Evolutionary conservation across 2,113 vertebrate genomes (phyloP).

Genomic region (Notothenia coriiceps): DNA sequence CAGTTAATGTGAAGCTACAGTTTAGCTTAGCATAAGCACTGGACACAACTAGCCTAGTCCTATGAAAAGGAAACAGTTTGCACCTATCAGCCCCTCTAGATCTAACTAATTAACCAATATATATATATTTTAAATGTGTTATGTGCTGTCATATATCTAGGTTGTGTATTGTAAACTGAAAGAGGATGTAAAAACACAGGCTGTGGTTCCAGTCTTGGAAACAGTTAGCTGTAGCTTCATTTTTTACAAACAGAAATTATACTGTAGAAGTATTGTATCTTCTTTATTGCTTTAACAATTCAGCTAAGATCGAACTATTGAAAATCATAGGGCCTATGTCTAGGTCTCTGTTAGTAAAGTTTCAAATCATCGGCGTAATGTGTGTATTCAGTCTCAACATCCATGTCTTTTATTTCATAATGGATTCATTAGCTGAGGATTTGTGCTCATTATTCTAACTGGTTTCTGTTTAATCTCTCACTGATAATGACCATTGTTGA

Average conservation of each 20-base stretch:
- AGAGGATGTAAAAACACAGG: too few species aligned
- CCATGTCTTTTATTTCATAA: background rate
- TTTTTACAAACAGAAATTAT: too few species aligned
- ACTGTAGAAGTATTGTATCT: too few species aligned
- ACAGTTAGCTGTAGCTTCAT: too few species aligned
- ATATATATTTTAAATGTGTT: too few species aligned
- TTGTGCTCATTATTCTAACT: background rate
- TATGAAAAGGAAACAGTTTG: background rate
- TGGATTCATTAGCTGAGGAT: background rate
- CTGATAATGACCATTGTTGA: slow-evolving; percentile 2
- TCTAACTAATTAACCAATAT: background rate
- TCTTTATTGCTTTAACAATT: too few species aligned
- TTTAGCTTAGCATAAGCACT: background rate
- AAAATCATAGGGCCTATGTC: too few species aligned
- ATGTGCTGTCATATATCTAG: too few species aligned
- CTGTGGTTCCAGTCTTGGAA: too few species aligned
- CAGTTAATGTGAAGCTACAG: background rate
- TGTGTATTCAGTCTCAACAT: slow-evolving; percentile 23
- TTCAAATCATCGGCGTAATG: slow-evolving; percentile 36
- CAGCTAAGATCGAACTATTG: too few species aligned
- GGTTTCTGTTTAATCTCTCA: slow-evolving; percentile 13
- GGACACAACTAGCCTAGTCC: background rate
- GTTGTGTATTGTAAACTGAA: too few species aligned
- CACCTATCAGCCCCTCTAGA: background rate
- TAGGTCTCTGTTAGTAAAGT: slow-evolving; percentile 24